Conservation (phyloP, 2,113 vertebrate species). For the Ondatra zibethicus region DNA sequence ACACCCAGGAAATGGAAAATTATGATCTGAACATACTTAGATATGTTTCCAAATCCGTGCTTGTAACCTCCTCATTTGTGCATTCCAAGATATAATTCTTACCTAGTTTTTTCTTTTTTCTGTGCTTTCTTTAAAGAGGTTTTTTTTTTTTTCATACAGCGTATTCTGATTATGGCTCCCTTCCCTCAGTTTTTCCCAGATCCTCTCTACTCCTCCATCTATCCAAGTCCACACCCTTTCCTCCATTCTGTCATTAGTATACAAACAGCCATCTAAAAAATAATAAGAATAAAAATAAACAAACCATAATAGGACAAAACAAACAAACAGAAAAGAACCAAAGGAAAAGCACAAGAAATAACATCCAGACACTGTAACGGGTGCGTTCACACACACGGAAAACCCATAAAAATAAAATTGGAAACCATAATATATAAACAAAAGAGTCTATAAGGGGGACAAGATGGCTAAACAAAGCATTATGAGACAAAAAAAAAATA, state of each 20-base stretch:
- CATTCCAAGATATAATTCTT: not conserved
- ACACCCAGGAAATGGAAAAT: not conserved
- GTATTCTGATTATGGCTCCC: not conserved
- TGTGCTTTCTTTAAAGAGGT: not conserved
- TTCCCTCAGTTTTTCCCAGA: not conserved
- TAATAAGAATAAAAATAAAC: not conserved
- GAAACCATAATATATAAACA: not conserved
- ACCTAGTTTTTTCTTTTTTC: not conserved
- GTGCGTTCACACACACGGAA: not conserved
- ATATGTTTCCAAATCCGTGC: not conserved
- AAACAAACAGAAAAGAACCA: not conserved
- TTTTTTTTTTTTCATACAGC: not conserved
- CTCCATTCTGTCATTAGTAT: not conserved
- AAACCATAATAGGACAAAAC: not conserved
- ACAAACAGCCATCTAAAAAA: not conserved
- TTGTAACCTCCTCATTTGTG: not conserved
- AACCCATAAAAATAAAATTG: not conserved
- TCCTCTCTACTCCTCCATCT: not conserved
- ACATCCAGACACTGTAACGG: not conserved
- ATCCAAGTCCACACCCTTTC: not conserved
- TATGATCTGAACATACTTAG: not conserved
- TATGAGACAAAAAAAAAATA: not conserved
- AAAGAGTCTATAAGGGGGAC: not conserved
- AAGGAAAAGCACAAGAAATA: not conserved
- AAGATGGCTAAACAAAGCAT: not conserved